Evolutionary conservation across 2,113 vertebrate species (phyloP).

Genomic region (Cygnus atratus): DNA sequence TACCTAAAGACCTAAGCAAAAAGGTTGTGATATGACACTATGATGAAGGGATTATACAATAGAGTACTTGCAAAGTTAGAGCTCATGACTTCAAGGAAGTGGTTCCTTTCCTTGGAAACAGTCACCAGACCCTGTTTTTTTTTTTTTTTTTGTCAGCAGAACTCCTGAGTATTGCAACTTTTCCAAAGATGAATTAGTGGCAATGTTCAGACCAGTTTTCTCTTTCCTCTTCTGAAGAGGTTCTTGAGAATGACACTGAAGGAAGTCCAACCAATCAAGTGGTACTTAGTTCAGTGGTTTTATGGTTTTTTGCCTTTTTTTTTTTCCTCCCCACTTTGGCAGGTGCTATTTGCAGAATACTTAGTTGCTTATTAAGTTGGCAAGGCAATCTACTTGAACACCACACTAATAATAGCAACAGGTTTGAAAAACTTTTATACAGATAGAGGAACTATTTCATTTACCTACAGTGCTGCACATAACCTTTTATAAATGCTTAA

Average conservation of each 20-base stretch:
- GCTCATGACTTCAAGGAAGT: not conserved
- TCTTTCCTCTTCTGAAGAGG: not conserved
- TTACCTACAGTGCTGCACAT: not conserved
- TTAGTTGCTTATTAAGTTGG: not conserved
- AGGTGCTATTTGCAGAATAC: not conserved
- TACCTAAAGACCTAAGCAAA: not conserved
- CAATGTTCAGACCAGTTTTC: not conserved
- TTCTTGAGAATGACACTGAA: not conserved
- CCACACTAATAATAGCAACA: accelerated
- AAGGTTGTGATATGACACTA: not conserved
- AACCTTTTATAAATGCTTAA: not conserved
- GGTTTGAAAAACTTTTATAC: not conserved
- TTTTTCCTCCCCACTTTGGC: not conserved
- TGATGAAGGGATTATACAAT: not conserved
- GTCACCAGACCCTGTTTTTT: not conserved
- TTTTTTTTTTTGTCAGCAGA: not conserved
- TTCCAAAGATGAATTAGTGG: not conserved
- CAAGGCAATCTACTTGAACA: not conserved
- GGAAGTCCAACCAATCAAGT: not conserved
- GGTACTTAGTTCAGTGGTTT: not conserved
- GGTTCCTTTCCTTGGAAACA: not conserved
- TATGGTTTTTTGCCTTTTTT: too few species aligned
- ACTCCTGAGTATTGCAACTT: not conserved
- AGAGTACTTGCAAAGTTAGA: not conserved
- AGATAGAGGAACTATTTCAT: not conserved